Percentiles rank a stretch among this genome's conserved stretches.
Evolutionary conservation across 1,140 invertebrate species (phyloP).

Genomic region (Bombus superbus): DNA sequence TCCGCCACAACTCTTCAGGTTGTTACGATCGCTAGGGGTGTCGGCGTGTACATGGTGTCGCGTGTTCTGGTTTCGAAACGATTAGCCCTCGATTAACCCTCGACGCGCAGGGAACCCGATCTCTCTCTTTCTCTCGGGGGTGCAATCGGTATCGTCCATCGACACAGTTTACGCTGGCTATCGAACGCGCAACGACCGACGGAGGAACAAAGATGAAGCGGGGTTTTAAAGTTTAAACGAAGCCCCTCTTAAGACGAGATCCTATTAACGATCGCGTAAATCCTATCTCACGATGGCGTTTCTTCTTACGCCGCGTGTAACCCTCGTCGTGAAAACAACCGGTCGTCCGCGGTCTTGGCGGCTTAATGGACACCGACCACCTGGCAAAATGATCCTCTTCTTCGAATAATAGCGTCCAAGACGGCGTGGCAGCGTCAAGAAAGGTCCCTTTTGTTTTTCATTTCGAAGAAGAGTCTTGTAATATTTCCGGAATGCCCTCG

Average conservation of each 20-base stretch:
- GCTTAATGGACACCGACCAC: constrained; percentile 16
- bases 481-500: background rate
- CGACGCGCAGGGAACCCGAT: constrained; percentile 23
- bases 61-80: constrained; percentile 45
- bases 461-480: background rate
- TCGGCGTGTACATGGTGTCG: constrained; percentile 32
- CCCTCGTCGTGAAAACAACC: constrained; percentile 50
- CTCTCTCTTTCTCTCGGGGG: background rate
- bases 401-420: background rate
- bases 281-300: constrained; percentile 36
- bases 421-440: too few relatives aligned
- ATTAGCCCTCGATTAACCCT: constrained; percentile 53
- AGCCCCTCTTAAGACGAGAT: constrained; percentile 76
- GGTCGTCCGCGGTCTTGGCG: background rate
- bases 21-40: background rate
- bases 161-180: constrained; percentile 45
- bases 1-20: background rate
- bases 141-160: constrained; percentile 46
- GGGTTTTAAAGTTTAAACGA: constrained; percentile 70
- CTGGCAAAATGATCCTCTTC: background rate
- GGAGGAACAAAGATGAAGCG: constrained; percentile 39
- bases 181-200: constrained; percentile 22
- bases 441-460: background rate
- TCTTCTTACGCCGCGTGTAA: constrained; percentile 28
- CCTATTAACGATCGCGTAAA: constrained; percentile 72